These are phyloP conservation scores for Spinus pinus DNA, from an alignment of 2,797 vertebrate species.

Conservation along the genomic window DNA sequence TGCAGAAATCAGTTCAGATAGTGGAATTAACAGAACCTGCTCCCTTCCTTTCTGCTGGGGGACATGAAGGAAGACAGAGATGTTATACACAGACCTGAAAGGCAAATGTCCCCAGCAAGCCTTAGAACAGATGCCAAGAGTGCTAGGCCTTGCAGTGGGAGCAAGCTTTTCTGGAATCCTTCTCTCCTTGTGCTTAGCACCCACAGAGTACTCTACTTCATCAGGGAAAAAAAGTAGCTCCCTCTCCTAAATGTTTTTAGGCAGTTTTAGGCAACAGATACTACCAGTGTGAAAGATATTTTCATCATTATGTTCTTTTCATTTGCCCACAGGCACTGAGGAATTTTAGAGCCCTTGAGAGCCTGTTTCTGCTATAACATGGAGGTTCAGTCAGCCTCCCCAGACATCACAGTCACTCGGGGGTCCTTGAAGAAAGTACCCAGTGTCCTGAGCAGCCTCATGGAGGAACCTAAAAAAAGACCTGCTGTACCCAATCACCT, in stretches of 20 bases:
- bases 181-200: neutral
- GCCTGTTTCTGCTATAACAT: constrained; percentile 65
- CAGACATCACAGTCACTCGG: neutral
- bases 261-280: neutral
- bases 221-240: neutral
- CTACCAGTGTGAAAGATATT: neutral
- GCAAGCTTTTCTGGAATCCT: neutral
- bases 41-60: neutral
- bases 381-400: constrained; percentile 69
- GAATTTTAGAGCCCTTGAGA: constrained; percentile 1
- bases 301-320: neutral
- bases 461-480: constrained; percentile 77
- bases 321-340: constrained; percentile 36
- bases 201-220: neutral
- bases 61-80: neutral
- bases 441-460: constrained; percentile 76
- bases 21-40: neutral
- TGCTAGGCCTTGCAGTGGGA: neutral
- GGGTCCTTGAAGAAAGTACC: constrained; percentile 57
- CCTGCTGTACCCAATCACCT: constrained; percentile 80
- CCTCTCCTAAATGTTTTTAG: neutral
- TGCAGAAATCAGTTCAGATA: neutral
- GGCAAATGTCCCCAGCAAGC: neutral
- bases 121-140: neutral
- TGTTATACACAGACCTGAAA: neutral